Base-by-base conservation (phyloP, 2,888 invertebrate species). In the Lathronympha strigana region DNA sequence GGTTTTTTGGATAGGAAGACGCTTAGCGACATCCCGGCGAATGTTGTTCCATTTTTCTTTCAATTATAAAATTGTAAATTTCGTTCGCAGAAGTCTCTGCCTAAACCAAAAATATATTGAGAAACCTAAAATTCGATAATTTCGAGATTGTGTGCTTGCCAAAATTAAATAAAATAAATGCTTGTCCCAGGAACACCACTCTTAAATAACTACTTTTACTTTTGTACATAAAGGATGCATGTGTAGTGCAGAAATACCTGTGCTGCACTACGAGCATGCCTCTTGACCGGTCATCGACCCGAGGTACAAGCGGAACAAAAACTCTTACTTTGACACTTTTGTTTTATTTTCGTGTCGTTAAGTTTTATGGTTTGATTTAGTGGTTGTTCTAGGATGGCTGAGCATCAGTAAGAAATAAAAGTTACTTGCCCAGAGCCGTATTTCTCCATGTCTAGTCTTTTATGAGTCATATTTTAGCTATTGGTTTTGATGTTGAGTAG, bases 281-380 rank as follows among this genome's bases (percentile, higher is more conserved):
- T 47, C 28, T 47, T 47, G 60, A 40, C 60, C 64, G 60, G 66
- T 61, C 60, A 40, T 19, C 53, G 47, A 66, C 66, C 54, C 2
- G 13, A 53, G 28, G 66, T 66, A 54, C 47, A 66, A 45, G 60
- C 47, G 47, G 21, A 54, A 61, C 40, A 19, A 64, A 64, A 58
- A 58, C 45, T 54, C 53, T 21, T 49, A 60, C 28, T 60, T 66
- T 15, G 36, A 45, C 53, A 54, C 61, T 61, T 40, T 21, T 58
- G 61, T 58, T 64, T 58, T 64, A 51, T 64, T 38, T 55, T 58
- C 36, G 11, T 28, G 43, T 36, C 63, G 51, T 58, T 51, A 64
- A 51, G 19, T 51, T 63, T 64, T 58, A 64, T 64, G 38, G 43
- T 64, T 64, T 64, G 43, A 64, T 64, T 51, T 58, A 58, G 63